Evolutionary conservation across 2,888 invertebrate species (phyloP).

Genomic region (Amiota minor): DNA sequence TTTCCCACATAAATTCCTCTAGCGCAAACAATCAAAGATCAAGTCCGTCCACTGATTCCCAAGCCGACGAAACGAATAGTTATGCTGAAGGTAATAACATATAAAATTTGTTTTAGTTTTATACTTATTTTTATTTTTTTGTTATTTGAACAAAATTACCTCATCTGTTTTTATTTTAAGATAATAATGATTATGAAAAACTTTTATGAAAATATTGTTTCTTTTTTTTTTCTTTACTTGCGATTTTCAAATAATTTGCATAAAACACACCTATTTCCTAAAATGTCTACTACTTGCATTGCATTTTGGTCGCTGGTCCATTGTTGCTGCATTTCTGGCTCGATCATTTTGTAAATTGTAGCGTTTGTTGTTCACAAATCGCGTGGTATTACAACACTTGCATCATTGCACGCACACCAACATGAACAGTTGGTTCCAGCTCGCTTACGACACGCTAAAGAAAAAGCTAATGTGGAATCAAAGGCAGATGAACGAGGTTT

Average conservation of each 20-base stretch:
- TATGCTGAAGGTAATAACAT: constrained; percentile 70
- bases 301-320: neutral
- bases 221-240: constrained; percentile 36
- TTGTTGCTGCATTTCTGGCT: constrained; percentile 2
- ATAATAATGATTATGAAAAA: neutral
- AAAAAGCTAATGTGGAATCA: constrained; percentile 78
- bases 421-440: constrained; percentile 77
- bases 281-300: constrained; percentile 16
- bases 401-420: constrained; percentile 76
- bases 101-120: constrained; percentile 30
- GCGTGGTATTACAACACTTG: constrained; percentile 84
- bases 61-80: constrained; percentile 62
- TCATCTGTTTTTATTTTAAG: neutral
- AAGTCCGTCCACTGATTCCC: constrained; percentile 68
- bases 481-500: constrained; percentile 81
- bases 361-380: constrained; percentile 87
- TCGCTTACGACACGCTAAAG: constrained; percentile 77
- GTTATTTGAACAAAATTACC: constrained; percentile 16
- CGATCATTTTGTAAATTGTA: constrained; percentile 44
- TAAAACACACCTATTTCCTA: constrained; percentile 4
- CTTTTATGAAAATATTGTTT: constrained; percentile 30
- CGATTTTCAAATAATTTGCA: constrained; percentile 35
- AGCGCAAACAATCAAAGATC: constrained; percentile 64
- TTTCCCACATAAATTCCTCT: constrained; percentile 62
- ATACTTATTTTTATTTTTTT: constrained; percentile 31